phyloP scores from a whole-genome alignment of 1,140 invertebrate species.

The Lamellibrachia luymesi region DNA sequence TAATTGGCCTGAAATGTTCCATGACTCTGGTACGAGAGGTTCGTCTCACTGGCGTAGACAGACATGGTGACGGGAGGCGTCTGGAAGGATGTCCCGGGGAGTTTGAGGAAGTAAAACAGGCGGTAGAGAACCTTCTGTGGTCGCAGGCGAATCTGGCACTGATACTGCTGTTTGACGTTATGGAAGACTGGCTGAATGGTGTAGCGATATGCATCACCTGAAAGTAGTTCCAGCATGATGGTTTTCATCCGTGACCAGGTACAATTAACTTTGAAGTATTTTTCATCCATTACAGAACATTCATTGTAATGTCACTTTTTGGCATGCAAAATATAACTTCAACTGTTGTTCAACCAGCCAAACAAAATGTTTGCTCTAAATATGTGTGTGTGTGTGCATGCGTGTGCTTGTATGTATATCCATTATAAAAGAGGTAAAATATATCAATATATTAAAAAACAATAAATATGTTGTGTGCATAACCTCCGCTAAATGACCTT shows the following conservation, averaged over 20 bases:
- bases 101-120: constrained; percentile 27
- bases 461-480: background rate
- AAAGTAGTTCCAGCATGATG: background rate
- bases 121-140: constrained; percentile 28
- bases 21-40: constrained; percentile 20
- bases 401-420: background rate
- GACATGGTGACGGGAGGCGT: constrained; percentile 14
- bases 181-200: constrained; percentile 34
- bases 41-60: constrained; percentile 18
- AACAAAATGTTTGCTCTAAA: too few relatives aligned
- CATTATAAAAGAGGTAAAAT: background rate
- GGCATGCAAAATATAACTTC: too few relatives aligned
- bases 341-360: too few relatives aligned
- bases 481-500: background rate
- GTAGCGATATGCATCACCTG: constrained; percentile 30
- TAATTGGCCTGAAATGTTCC: constrained; percentile 21
- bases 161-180: constrained; percentile 25
- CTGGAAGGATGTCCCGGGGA: constrained; percentile 16
- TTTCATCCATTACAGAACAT: background rate
- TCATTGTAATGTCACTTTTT: too few relatives aligned
- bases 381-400: background rate
- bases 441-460: background rate
- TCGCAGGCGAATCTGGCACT: constrained; percentile 26
- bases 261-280: background rate
- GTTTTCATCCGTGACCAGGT: background rate